These are phyloP conservation scores for Theretra japonica DNA, from an alignment of 2,888 invertebrate species.

Conservation along the genomic window DNA sequence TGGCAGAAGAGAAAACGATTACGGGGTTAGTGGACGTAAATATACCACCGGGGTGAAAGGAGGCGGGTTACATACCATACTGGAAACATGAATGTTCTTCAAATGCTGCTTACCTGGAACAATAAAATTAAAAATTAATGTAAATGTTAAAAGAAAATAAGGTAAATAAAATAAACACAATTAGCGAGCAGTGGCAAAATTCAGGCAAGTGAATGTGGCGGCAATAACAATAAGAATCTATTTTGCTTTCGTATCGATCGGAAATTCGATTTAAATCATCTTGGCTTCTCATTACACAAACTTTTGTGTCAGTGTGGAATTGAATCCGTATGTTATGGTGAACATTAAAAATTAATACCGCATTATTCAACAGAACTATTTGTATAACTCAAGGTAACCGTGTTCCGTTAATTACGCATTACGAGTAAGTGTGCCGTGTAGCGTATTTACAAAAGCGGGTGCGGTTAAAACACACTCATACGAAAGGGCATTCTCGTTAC, in stretches of 20 bases:
- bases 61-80: background rate
- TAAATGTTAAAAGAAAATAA: background rate
- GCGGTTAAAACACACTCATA: slow-evolving; percentile 32
- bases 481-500: slow-evolving; percentile 54
- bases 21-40: too few relatives aligned
- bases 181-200: background rate
- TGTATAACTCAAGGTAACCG: background rate
- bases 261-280: background rate
- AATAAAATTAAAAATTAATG: slow-evolving; percentile 38
- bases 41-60: background rate
- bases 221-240: background rate
- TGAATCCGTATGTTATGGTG: background rate
- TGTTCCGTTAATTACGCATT: slow-evolving; percentile 29
- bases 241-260: background rate
- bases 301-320: too few relatives aligned
- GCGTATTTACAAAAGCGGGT: slow-evolving; percentile 48
- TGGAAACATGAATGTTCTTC: background rate
- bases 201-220: background rate
- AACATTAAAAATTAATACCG: background rate
- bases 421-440: slow-evolving; percentile 33
- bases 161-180: too few relatives aligned
- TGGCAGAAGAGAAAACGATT: too few relatives aligned
- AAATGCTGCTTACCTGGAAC: slow-evolving; percentile 51
- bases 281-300: too few relatives aligned
- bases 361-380: slow-evolving; percentile 1